Conservation (phyloP, 2,113 vertebrate species). For the Pitta sordida region DNA sequence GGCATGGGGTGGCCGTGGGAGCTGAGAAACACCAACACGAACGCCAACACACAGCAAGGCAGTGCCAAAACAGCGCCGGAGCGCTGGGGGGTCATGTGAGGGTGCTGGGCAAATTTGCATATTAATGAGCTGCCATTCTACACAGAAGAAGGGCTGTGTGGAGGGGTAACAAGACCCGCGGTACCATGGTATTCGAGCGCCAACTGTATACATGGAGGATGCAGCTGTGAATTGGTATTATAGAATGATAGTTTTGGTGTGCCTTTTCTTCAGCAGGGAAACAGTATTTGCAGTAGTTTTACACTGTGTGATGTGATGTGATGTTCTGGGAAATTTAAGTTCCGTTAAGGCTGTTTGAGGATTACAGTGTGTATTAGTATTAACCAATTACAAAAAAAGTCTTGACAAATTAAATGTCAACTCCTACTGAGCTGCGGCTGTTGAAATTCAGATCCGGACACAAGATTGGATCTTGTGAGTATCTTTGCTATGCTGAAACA, state of each 20-base stretch:
- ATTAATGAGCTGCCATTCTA: no score
- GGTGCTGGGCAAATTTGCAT: no score
- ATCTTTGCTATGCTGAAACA: not conserved
- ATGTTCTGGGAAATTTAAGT: not conserved
- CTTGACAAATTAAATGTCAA: constrained; percentile 49
- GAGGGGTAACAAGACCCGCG: no score
- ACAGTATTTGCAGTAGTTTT: not conserved
- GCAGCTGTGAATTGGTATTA: not conserved
- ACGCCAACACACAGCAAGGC: no score
- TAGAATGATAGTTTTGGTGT: not conserved
- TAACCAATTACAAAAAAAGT: constrained; percentile 4
- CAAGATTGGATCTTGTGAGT: not conserved
- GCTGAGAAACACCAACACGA: no score
- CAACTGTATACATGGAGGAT: not conserved
- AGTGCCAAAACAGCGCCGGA: no score
- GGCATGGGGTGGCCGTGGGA: no score
- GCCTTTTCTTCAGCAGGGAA: not conserved
- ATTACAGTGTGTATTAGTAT: not conserved
- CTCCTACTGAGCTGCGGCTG: not conserved
- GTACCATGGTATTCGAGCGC: no score
- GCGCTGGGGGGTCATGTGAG: no score
- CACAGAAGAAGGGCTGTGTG: no score
- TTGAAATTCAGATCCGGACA: constrained; percentile 29
- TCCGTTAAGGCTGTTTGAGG: not conserved
- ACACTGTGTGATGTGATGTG: not conserved